Base-by-base conservation (phyloP, 2,113 vertebrate genomes). In the Steatornis caripensis region DNA sequence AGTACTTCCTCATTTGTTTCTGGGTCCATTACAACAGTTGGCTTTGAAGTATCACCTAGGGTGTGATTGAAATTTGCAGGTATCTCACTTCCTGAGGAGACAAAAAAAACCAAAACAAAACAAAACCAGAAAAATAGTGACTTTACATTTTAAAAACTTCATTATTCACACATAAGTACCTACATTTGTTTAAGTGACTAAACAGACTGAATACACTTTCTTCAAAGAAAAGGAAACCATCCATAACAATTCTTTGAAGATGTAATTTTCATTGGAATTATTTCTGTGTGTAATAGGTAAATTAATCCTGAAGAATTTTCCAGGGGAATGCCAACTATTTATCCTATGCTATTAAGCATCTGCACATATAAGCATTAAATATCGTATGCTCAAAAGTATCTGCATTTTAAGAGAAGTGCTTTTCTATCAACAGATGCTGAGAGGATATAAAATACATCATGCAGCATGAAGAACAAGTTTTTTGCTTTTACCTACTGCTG, bases 41-140 rank as follows among this genome's bases (percentile, higher is more conserved):
- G 97, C 23, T 98, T 94, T 58, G 95, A 96, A 4, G 89, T 34
- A 93, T 97, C 96, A 97, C 79, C 96, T 26, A 98, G 39, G 27
- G 4, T 43, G 58, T 68, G 10, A 83, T 68, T 37, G 48, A 93
- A 26, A 89, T 51, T 26, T 89, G 48, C 9, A 57, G 68, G 43
- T 36, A 85, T 22, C 51, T 89, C 76, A 34, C 23, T 57, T 46
- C 62, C 98, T 98, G 94, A 19, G n/a, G 10, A 74, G 36, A 80
- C 11, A 86, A 93, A 97, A 96, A 55, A 29, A 90, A n/a, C n/a
- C n/a, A 86, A 72, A 15, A 1, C 7, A 96, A 96, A 46, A 96
- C 55, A 92, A 94, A 68, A 10, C 0, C 27, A 69, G 27, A 83
- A 39, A 76, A 80, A n/a, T 12, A 49, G 84, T 41, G 17, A 80